phyloP scores from a whole-genome alignment of 1,140 invertebrate genomes.

The Periplaneta americana region DNA sequence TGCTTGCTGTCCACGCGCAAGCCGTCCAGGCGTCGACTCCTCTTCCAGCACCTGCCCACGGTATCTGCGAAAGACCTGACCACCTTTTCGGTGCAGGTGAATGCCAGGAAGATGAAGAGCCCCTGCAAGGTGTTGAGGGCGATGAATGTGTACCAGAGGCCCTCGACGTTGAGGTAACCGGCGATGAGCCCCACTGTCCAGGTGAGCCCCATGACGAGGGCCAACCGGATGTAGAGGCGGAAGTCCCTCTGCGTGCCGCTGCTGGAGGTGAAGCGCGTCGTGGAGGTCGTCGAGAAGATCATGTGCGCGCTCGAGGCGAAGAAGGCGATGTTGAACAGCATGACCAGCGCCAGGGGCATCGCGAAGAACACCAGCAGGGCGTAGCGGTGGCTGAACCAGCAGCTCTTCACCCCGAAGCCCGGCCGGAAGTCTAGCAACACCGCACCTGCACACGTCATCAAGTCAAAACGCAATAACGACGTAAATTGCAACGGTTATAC shows the following conservation, averaged over 20 bases:
- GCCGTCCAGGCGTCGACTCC: background rate
- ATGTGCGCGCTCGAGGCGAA: conserved; percentile 45
- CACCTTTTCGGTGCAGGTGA: conserved; percentile 44
- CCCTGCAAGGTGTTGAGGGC: conserved; percentile 51
- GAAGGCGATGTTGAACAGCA: conserved; percentile 44
- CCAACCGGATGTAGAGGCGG: conserved; percentile 50
- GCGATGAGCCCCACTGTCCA: conserved; percentile 49
- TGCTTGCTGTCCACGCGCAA: background rate
- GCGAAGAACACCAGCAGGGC: conserved; percentile 48
- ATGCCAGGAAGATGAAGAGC: conserved; percentile 51
- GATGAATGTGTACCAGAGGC: conserved; percentile 46
- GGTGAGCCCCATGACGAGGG: conserved; percentile 46
- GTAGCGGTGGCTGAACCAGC: conserved; percentile 48
- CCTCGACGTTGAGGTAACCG: conserved; percentile 36
- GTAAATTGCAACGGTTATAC: no score
- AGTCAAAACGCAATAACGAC: no score
- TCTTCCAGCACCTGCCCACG: background rate
- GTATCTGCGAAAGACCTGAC: conserved; percentile 21
- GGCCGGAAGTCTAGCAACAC: conserved; percentile 37
- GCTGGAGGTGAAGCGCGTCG: conserved; percentile 26
- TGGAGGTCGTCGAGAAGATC: conserved; percentile 34
- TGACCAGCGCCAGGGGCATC: conserved; percentile 41
- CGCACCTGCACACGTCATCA: background rate
- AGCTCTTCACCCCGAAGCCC: conserved; percentile 38
- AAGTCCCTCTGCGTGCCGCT: conserved; percentile 34